phyloP scores from a whole-genome alignment of 2,888 invertebrate species.

The Anoplius nigerrimus region DNA sequence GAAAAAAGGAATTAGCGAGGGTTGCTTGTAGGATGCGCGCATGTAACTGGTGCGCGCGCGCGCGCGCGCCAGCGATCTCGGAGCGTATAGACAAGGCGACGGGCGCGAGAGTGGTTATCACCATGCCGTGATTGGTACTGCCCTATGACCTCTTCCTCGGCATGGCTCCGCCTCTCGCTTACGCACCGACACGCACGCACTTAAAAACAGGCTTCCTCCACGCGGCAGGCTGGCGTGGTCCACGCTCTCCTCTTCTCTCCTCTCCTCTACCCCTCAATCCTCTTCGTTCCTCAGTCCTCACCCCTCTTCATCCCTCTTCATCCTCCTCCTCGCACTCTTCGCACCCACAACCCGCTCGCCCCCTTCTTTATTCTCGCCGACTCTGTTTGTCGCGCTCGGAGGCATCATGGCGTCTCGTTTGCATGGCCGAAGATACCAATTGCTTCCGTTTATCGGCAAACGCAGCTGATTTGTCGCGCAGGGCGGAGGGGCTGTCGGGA shows the following conservation, averaged over 20 bases:
- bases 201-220: slow-evolving; percentile 28
- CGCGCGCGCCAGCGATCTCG: slow-evolving; percentile 6
- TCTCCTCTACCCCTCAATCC: background rate
- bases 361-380: too few species aligned
- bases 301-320: background rate
- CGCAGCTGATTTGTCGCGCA: too few species aligned
- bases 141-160: slow-evolving; percentile 65
- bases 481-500: too few species aligned
- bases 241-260: background rate
- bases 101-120: slow-evolving; percentile 63
- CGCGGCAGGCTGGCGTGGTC: too few species aligned
- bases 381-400: too few species aligned
- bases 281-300: too few species aligned
- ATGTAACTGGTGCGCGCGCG: background rate
- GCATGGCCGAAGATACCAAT: too few species aligned
- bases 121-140: slow-evolving; percentile 66
- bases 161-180: slow-evolving; percentile 68
- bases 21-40: too few species aligned
- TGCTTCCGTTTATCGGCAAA: too few species aligned
- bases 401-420: too few species aligned
- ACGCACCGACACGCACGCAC: slow-evolving; percentile 56
- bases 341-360: background rate
- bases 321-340: too few species aligned
- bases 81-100: slow-evolving; percentile 22
- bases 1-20: too few species aligned